phyloP scores from a whole-genome alignment of 2,888 invertebrate genomes.

The Conomelus anceps region DNA sequence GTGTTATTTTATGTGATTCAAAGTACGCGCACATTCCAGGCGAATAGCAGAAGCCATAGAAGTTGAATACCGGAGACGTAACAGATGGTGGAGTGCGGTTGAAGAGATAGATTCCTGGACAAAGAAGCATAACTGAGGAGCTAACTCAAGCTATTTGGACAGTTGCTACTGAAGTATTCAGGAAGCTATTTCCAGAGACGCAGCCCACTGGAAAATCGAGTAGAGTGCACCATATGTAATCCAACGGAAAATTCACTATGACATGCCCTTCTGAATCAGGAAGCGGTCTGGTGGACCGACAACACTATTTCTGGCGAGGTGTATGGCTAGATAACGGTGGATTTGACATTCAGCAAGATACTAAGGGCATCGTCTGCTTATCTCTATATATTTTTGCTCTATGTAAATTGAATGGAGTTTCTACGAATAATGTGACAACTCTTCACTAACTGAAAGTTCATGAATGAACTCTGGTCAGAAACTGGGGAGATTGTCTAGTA shows the following conservation, averaged over 20 bases:
- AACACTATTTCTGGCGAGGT: background rate
- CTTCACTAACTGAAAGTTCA: too few species aligned
- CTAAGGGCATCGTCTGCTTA: background rate
- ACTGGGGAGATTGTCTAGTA: too few species aligned
- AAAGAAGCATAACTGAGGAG: background rate
- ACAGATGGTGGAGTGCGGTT: background rate
- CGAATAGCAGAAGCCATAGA: background rate
- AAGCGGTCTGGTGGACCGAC: background rate
- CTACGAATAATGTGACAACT: background rate
- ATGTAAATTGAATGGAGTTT: background rate
- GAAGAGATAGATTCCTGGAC: background rate
- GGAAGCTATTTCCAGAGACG: background rate
- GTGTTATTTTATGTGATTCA: background rate
- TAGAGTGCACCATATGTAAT: background rate
- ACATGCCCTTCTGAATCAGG: background rate
- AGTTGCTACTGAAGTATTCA: background rate
- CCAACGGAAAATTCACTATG: background rate
- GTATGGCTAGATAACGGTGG: background rate
- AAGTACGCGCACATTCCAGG: background rate
- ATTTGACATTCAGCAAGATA: background rate
- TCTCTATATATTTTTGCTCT: background rate
- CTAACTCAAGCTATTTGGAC: background rate
- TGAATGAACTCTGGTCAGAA: too few species aligned
- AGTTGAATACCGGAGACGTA: background rate
- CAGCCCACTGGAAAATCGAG: background rate